Conservation (phyloP, 64 coral and sea anemone genomes). For the Anthopleura sola region DNA sequence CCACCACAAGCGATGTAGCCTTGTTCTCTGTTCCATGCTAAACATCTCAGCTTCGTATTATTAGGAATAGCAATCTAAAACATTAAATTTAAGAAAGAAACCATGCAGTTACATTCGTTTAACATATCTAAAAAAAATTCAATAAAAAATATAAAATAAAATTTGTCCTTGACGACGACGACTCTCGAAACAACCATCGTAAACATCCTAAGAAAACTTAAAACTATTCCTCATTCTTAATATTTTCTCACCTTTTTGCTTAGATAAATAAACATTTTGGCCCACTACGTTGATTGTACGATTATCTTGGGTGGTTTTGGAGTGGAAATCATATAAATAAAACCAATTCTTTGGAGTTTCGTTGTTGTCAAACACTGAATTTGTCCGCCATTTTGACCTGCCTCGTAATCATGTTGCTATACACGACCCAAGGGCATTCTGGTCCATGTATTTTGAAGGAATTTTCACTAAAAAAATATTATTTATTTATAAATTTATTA, state of each 20-base stretch:
- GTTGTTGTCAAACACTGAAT: slow-evolving; percentile 4
- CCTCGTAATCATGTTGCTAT: not conserved
- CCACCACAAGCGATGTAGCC: slow-evolving; percentile 96
- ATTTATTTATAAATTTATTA: too few relatives aligned
- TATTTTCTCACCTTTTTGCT: slow-evolving; percentile 87
- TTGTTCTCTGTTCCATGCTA: slow-evolving; percentile 94
- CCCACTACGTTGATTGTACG: not conserved
- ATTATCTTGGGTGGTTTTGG: not conserved
- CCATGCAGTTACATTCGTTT: not conserved
- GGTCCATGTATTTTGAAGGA: not conserved
- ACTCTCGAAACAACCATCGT: slow-evolving; percentile 6
- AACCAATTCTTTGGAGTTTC: not conserved
- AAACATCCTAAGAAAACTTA: slow-evolving; percentile 44
- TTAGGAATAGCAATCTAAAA: slow-evolving; percentile 97
- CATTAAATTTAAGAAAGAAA: not conserved
- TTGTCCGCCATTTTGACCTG: not conserved
- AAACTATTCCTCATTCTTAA: not conserved
- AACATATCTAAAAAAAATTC: too few relatives aligned
- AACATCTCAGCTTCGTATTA: slow-evolving; percentile 87
- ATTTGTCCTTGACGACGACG: slow-evolving; percentile 77
- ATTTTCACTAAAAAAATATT: too few relatives aligned
- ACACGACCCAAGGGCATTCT: not conserved
- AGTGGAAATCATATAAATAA: not conserved
- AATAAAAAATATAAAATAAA: not conserved
- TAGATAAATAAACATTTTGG: slow-evolving; percentile 96